Percentiles rank a stretch among this genome's conserved stretches.
Conservation (phyloP, 2,888 invertebrate species). For the Cryptosula pallasiana region DNA sequence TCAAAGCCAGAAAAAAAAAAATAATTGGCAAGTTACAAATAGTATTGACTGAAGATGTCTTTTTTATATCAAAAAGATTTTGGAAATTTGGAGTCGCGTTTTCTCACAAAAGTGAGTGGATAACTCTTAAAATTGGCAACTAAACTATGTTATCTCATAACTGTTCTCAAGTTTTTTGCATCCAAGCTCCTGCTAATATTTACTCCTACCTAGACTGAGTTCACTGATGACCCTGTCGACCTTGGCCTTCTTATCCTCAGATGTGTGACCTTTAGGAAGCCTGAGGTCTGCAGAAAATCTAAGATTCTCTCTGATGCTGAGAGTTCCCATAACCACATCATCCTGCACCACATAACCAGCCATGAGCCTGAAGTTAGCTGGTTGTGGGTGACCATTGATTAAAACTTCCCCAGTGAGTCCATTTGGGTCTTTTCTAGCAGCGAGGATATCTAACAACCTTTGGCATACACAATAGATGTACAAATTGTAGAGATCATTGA, state of each 20-base stretch:
- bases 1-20: no score
- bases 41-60: no score
- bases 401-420: conserved; percentile 43
- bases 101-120: no score
- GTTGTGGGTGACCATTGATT: conserved; percentile 46
- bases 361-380: conserved; percentile 51
- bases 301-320: conserved; percentile 50
- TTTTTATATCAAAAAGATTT: no score
- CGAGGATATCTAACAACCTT: conserved; percentile 48
- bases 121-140: no score
- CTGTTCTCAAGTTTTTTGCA: no score
- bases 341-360: conserved; percentile 55
- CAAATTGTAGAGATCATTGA: no score
- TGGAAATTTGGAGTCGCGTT: no score
- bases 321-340: conserved; percentile 53
- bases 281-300: conserved; percentile 50
- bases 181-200: no score
- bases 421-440: conserved; percentile 46
- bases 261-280: conserved; percentile 34
- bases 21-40: no score
- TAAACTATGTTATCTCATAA: no score
- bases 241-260: conserved; percentile 34
- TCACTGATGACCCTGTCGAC: conserved; percentile 46
- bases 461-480: no score
- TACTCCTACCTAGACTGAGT: conserved; percentile 39